Conservation (phyloP, 2,888 invertebrate species). For the Uropetala carovei region DNA sequence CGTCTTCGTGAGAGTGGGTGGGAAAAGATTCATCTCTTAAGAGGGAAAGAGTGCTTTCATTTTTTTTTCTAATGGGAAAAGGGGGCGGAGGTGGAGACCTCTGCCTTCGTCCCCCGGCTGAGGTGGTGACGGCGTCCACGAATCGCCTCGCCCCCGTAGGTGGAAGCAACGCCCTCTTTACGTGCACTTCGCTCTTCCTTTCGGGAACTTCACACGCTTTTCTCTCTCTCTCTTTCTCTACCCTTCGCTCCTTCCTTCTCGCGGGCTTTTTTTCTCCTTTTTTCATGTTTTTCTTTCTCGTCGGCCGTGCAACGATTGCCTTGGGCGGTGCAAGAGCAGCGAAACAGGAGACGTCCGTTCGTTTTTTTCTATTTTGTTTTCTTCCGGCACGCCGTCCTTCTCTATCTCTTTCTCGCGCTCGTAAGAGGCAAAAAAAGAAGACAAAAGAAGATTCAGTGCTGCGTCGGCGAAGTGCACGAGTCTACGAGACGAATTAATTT, state of each 20-base stretch:
- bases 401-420: too few relatives aligned
- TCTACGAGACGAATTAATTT: neutral
- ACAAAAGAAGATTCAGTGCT: neutral
- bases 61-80: neutral
- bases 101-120: too few relatives aligned
- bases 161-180: neutral
- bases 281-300: neutral
- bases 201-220: conserved; percentile 4
- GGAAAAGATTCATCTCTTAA: neutral
- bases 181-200: neutral
- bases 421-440: neutral
- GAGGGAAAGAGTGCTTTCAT: neutral
- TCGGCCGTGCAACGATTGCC: neutral
- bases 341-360: neutral
- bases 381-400: neutral
- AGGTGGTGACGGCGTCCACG: too few relatives aligned
- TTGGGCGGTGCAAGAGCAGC: conserved; percentile 6
- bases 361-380: neutral
- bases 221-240: too few relatives aligned
- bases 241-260: neutral
- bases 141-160: neutral
- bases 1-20: neutral
- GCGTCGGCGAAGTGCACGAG: neutral
- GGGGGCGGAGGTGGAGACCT: too few relatives aligned
- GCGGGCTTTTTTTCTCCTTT: neutral